Base-by-base conservation (phyloP, 1,140 invertebrate genomes). In the Ips typographus region DNA sequence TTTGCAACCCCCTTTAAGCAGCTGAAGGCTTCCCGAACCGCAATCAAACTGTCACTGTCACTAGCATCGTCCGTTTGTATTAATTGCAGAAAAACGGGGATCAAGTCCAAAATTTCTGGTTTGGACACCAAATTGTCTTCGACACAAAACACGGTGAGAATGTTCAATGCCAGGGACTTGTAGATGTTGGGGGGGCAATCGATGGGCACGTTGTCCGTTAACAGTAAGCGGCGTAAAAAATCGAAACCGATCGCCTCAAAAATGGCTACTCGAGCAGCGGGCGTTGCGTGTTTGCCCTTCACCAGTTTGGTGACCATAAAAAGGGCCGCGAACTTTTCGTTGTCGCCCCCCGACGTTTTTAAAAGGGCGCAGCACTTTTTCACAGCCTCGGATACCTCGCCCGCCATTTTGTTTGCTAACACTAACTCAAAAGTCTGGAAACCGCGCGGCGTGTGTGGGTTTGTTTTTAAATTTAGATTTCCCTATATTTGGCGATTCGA, bases 241-340 rank as follows among this genome's bases (percentile, higher is more conserved):
- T 90, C 86, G 61, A 93, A 91, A 1, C 93, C 94, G 72, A 96
- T 94, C 1, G 91, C 91, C 82, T 95, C 91, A 76, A 95, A 95
- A 0, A 96, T 81, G n/a, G 90, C 82, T 75, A 89, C 90, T 75
- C 92, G 93, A 4, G 87, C 85, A 5, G 82, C 79, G 1, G 87
- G 78, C 67, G 87, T 88, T 75, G 92, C 91, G 72, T 94, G 89
- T 75, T 90, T 90, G 63, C 87, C 88, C 79, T 93, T 92, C 4
- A 94, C 87, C 58, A 94, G 77, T 80, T 95, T 95, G 0, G 93
- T 94, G 40, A 95, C 92, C 88, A 95, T 90, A 78, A 95, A 94
- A 1, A 96, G 83, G 1, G 90, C 92, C 4, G 94, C 93, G 80
- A 96, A 94, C 81, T 94, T 95, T 82, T 96, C 93, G 0, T 92